These are phyloP conservation scores for Hycleus phaleratus DNA, from an alignment of 1,140 invertebrate species.

Conservation along the genomic window DNA sequence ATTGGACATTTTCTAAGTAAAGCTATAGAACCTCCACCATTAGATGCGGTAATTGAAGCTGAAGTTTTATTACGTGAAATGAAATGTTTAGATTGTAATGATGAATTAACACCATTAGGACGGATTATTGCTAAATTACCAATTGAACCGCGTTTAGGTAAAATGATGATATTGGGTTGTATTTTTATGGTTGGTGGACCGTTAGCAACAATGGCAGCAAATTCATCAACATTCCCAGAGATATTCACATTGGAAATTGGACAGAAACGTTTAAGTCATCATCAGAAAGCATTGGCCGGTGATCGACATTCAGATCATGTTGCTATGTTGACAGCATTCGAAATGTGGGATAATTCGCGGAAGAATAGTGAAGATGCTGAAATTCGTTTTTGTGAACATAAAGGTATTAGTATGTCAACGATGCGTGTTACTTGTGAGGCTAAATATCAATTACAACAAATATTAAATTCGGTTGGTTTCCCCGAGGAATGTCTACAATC, in stretches of 20 bases:
- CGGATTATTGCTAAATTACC: slow-evolving; percentile 87
- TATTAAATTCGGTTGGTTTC: slow-evolving; percentile 76
- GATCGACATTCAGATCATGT: slow-evolving; percentile 88
- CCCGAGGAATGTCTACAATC: slow-evolving; percentile 77
- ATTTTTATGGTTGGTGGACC: slow-evolving; percentile 84
- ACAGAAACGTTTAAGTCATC: slow-evolving; percentile 57
- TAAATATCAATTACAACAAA: slow-evolving; percentile 82
- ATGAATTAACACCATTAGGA: slow-evolving; percentile 83
- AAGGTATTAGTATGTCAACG: slow-evolving; percentile 80
- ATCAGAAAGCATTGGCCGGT: slow-evolving; percentile 78
- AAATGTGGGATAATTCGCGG: slow-evolving; percentile 77
- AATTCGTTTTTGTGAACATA: slow-evolving; percentile 80
- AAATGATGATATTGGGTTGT: slow-evolving; percentile 88
- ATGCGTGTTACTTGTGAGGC: slow-evolving; percentile 86
- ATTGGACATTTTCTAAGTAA: slow-evolving; percentile 91
- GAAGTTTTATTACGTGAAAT: slow-evolving; percentile 69
- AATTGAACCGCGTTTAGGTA: slow-evolving; percentile 85
- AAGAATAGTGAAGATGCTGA: slow-evolving; percentile 72
- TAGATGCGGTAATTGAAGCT: slow-evolving; percentile 89
- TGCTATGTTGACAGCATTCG: slow-evolving; percentile 87
- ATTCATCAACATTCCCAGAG: slow-evolving; percentile 86
- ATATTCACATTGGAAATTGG: slow-evolving; percentile 69
- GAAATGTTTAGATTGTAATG: slow-evolving; percentile 77
- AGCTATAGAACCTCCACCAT: slow-evolving; percentile 87
- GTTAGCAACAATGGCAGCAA: slow-evolving; percentile 87